Conservation (phyloP, 2,888 invertebrate genomes). For the Allolobophora icterica region DNA sequence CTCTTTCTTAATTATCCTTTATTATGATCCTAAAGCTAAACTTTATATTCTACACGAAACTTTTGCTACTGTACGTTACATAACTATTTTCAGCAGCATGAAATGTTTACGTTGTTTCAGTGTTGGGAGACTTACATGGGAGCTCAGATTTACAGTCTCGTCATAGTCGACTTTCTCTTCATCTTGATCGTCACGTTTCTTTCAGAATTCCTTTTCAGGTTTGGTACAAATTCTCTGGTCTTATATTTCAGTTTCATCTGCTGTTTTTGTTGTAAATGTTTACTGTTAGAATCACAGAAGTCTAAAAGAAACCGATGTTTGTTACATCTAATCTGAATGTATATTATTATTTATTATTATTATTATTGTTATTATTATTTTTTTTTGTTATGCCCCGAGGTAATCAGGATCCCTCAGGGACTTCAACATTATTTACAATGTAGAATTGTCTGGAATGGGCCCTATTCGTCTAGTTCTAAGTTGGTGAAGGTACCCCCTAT, state of each 20-base stretch:
- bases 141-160: conserved; percentile 82
- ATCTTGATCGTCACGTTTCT: conserved; percentile 74
- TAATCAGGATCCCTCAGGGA: too few species aligned
- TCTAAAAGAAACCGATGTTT: background rate
- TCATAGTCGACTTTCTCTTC: conserved; percentile 79
- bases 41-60: background rate
- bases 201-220: conserved; percentile 63
- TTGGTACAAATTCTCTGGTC: background rate
- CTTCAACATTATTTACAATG: too few species aligned
- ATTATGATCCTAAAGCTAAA: too few species aligned
- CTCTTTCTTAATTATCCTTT: too few species aligned
- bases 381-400: too few species aligned
- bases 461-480: too few species aligned
- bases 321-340: background rate
- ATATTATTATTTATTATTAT: too few species aligned
- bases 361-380: too few species aligned
- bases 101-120: conserved; percentile 52
- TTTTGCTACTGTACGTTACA: background rate
- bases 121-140: conserved; percentile 91
- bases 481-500: too few species aligned
- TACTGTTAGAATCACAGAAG: background rate
- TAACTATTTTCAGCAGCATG: background rate
- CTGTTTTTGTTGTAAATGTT: background rate
- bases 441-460: too few species aligned
- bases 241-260: background rate